These are phyloP conservation scores for Drosophila rubida DNA, from an alignment of 2,888 invertebrate species.

Conservation along the genomic window DNA sequence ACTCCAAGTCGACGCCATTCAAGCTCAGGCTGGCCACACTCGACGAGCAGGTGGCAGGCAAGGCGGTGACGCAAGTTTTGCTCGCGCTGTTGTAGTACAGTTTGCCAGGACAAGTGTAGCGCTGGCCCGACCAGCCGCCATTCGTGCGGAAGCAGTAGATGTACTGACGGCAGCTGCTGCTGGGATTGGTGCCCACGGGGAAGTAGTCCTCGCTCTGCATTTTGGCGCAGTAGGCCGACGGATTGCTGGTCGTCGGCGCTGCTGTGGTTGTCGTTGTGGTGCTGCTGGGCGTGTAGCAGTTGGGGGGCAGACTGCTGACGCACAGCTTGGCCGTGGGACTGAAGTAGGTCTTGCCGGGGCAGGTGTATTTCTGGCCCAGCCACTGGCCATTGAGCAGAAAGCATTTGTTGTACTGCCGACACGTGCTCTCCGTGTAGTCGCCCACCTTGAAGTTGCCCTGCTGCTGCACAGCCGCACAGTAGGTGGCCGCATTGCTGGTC, in stretches of 20 bases:
- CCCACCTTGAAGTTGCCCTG: conserved; percentile 63
- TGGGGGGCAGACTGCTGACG: conserved; percentile 29
- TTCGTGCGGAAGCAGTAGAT: conserved; percentile 60
- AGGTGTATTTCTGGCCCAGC: conserved; percentile 68
- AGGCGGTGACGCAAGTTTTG: conserved; percentile 43
- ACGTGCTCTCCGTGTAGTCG: conserved; percentile 59
- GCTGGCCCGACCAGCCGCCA: conserved; percentile 64
- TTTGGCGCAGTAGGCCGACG: conserved; percentile 58
- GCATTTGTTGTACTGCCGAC: conserved; percentile 75
- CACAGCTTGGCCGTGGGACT: conserved; percentile 47
- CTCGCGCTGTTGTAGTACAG: conserved; percentile 65
- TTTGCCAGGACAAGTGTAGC: conserved; percentile 71
- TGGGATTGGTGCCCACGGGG: conserved; percentile 60
- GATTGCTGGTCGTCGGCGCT: conserved; percentile 47
- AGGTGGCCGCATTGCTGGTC: conserved; percentile 42
- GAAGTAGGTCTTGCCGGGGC: conserved; percentile 71
- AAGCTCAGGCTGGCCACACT: conserved; percentile 45
- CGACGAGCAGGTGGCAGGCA: conserved; percentile 63
- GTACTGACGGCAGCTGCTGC: conserved; percentile 71
- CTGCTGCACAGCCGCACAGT: conserved; percentile 54
- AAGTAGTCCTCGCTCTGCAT: conserved; percentile 54
- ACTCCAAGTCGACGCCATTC: conserved; percentile 44
- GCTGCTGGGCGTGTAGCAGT: conserved; percentile 38
- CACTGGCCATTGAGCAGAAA: conserved; percentile 52
- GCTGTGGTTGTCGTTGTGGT: conserved; percentile 52